These are phyloP conservation scores for Upupa epops DNA, from an alignment of 2,113 vertebrate genomes.

Conservation along the genomic window DNA sequence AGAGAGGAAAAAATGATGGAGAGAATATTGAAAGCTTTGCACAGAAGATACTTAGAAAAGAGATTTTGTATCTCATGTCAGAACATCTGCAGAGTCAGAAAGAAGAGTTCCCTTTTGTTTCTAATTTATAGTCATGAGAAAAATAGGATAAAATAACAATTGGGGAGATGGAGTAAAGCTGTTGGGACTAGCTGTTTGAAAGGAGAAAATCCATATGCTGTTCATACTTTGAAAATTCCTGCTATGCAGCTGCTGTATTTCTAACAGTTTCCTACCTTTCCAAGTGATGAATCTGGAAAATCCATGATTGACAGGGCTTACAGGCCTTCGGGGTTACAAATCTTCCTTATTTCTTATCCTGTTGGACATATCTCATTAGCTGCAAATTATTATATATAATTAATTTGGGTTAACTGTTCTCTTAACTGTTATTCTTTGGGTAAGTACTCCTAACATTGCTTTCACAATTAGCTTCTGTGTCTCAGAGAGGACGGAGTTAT, in stretches of 20 bases:
- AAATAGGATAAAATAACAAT: background rate
- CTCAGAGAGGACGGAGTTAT: background rate
- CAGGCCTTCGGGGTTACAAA: background rate
- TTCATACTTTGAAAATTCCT: background rate
- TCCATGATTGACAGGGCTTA: background rate
- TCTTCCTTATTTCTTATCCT: background rate
- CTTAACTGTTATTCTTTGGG: background rate
- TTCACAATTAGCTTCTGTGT: background rate
- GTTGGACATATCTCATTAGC: background rate
- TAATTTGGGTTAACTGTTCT: background rate
- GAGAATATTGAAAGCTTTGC: background rate
- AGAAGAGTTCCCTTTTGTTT: constrained; percentile 1
- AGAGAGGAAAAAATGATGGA: constrained; percentile 7
- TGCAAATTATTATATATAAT: background rate
- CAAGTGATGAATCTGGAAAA: background rate
- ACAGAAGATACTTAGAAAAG: background rate
- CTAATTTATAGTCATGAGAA: background rate
- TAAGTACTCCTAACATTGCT: background rate
- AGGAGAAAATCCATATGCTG: background rate
- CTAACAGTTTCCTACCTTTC: background rate
- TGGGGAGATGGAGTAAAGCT: background rate
- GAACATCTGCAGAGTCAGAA: background rate
- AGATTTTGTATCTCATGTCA: background rate
- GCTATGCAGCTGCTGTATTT: background rate
- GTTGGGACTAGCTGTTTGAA: background rate